These are phyloP conservation scores for human (Homo sapiens) DNA, from an alignment of 2,113 vertebrate genomes.

Conservation along the genomic window GRCh38 chr3:140189501-140190000, in stretches of 20 bases:
- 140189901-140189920: not conserved
- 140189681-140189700: not conserved
- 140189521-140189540: not conserved
- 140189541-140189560: not conserved
- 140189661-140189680: slow-evolving; percentile 8
- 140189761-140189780: not conserved
- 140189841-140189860: not conserved
- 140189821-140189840: not conserved
- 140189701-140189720: not conserved
- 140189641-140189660: not conserved
- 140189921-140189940: not conserved
- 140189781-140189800: not conserved
- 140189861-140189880: too few relatives aligned
- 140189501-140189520: not conserved
- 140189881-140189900: too few relatives aligned
- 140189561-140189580: not conserved
- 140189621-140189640: not conserved
- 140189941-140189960: not conserved
- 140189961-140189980: too few relatives aligned
- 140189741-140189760: not conserved
- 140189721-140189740: not conserved
- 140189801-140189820: not conserved
- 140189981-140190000: not conserved
- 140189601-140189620: not conserved
- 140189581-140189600: not conserved